Percentiles rank a stretch among this genome's conserved stretches.
phyloP scores from a whole-genome alignment of 2,888 invertebrate genomes.

The Cataglyphis albicans region DNA sequence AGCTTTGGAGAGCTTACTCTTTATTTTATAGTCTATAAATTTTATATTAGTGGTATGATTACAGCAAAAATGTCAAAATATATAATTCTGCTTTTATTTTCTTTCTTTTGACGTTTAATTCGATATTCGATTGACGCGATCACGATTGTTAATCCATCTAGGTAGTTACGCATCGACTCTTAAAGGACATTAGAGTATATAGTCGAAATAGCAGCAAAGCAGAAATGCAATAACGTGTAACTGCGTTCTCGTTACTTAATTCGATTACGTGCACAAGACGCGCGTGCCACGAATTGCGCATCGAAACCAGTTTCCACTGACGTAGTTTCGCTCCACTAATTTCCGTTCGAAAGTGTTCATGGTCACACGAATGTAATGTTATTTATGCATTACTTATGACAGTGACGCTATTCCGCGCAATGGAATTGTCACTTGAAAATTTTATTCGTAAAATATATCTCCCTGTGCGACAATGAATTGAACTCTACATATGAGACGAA shows the following conservation, averaged over 20 bases:
- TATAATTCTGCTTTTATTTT: neutral
- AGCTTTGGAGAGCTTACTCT: neutral
- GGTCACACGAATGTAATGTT: constrained; percentile 38
- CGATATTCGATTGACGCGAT: constrained; percentile 12
- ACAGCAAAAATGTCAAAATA: neutral
- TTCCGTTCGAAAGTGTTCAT: constrained; percentile 51
- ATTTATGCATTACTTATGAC: constrained; percentile 13
- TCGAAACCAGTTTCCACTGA: constrained; percentile 47
- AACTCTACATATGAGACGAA: neutral
- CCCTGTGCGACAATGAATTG: neutral
- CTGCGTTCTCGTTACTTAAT: constrained; percentile 44
- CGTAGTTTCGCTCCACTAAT: constrained; percentile 50
- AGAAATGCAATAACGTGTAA: constrained; percentile 47
- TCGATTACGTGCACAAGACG: constrained; percentile 46
- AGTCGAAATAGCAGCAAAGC: constrained; percentile 7
- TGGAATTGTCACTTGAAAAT: constrained; percentile 2
- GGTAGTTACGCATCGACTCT: neutral
- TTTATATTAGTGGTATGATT: neutral
- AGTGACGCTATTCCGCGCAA: constrained; percentile 1
- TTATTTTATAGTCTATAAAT: neutral
- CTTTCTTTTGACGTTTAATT: neutral
- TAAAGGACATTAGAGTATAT: constrained; percentile 13
- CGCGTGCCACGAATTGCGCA: constrained; percentile 52
- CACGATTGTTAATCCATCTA: neutral
- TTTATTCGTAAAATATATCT: neutral